Base-by-base conservation (phyloP, 2,888 invertebrate species). In the Lepidochrysops patricia region DNA sequence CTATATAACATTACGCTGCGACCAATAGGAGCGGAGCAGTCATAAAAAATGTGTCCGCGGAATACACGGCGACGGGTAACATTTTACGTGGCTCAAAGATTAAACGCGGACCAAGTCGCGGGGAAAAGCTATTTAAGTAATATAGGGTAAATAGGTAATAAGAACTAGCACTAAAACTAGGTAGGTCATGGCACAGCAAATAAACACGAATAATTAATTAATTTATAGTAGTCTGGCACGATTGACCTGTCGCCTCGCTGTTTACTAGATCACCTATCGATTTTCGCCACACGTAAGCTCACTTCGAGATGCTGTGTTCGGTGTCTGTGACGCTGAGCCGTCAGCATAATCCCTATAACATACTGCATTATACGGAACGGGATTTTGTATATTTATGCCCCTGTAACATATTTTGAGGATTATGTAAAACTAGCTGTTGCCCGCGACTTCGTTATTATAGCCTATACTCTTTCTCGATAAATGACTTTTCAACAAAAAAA, bases 191-290 rank as follows among this genome's bases (percentile, higher is more conserved):
- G 7, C 29, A 43, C 43, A 23, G 19, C 13, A 19, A 50, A 50
- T 50, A 50, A 50, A 50, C 25, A 26, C n/a, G n/a, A 50, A 26
- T 50, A 50, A 26, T 50, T 50, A 7, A 26, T 25, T 50, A 25
- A 50, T 50, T 50, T 26, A 50, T 50, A 26, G 26, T 26, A 15
- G 0, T 12, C 26, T 50, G 9, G 50, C 50, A 50, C 50, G 50
- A 50, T 26, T 12, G 50, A 26, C 26, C 50, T 50, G 25, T 19
- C 43, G 25, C 37, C 37, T 37, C 37, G 37, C 37, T n/a, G 26
- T 50, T 49, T 5, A 50, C 50, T 50, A 50, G 50, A 50, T 50
- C 50, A n/a, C 26, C n/a, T 50, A 50, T 50, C 50, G 50, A 50
- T 50, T 50, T 50, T 50, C 50, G 50, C 26, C 13, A 15, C 37